Evolutionary conservation across 1,140 invertebrate species (phyloP).

Genomic region (Chironomus striatipennis): DNA sequence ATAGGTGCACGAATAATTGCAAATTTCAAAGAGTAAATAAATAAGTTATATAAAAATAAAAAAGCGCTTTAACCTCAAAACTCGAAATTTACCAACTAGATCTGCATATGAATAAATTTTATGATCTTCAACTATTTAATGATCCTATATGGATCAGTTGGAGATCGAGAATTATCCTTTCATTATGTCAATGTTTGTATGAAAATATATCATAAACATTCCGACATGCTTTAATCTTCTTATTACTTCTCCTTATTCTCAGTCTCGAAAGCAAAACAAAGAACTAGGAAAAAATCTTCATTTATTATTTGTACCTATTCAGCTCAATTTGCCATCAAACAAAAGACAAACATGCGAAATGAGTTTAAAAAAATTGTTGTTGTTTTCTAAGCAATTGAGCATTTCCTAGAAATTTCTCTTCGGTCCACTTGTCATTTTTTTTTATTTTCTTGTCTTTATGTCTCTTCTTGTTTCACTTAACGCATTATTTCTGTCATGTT

Average conservation of each 20-base stretch:
- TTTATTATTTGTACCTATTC: neutral
- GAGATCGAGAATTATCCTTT: conserved; percentile 8
- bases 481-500: neutral
- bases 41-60: no score
- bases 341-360: neutral
- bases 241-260: neutral
- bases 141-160: neutral
- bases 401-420: neutral
- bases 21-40: no score
- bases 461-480: neutral
- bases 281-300: no score
- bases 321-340: conserved; percentile 3
- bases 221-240: conserved; percentile 12
- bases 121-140: neutral
- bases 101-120: no score
- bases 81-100: no score
- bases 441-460: neutral
- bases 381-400: conserved; percentile 4
- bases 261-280: neutral
- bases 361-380: no score
- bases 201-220: conserved; percentile 10
- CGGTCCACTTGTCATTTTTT: neutral
- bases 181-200: conserved; percentile 14
- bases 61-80: no score
- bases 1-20: no score